Evolutionary conservation across 2,888 invertebrate genomes (phyloP), one percentile per base, ranked within the genome.

Genomic region (Baronia brevicornis): DNA sequence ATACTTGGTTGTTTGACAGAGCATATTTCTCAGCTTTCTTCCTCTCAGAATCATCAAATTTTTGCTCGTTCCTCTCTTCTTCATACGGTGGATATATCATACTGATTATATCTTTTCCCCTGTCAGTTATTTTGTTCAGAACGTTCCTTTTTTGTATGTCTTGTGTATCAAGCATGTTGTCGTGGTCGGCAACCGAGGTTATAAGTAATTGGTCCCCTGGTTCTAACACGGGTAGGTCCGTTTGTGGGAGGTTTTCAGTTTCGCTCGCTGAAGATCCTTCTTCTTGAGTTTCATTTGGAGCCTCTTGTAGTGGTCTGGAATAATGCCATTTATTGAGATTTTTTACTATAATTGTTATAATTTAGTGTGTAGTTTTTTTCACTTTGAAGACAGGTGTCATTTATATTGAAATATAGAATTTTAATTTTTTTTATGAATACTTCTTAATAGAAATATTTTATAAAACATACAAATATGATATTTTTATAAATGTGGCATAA

Each of bases 121-220:
- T 52, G 7, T 75, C 61, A 0, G 82, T 74, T 3, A 84, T 72
- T 57, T 84, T 84, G 50, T 79, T 68, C 0, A 84, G 51, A 0
- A 84, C 77, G 27, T 80, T 84, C 3, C 71, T 57, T 49, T 69
- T 72, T 3, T 75, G 74, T 0, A 62, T 47, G 2, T 79, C 77
- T 0, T 62, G 70, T 0, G 69, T 63, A 7, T 73, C 52, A 8
- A 41, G 41, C 32, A 52, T 33, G 28, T 73, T 63, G 23, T 33
- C 43, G 42, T 38, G 19, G 49, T 51, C 50, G 21, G 27, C 38
- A 18, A 39, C 43, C 4, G 46, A 18, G 1, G 88, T 82, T 25
- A 89, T 86, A 1, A 89, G 65, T 3, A 91, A 65, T 13, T 88
- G 82, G 66, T 92, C 91, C 0, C 89, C 90, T 0, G 90, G 88